Percentiles rank a stretch among this genome's conserved stretches.
Evolutionary conservation across 2,113 vertebrate genomes (phyloP).

Genomic region (Rhinopomastus cyanomelas): DNA sequence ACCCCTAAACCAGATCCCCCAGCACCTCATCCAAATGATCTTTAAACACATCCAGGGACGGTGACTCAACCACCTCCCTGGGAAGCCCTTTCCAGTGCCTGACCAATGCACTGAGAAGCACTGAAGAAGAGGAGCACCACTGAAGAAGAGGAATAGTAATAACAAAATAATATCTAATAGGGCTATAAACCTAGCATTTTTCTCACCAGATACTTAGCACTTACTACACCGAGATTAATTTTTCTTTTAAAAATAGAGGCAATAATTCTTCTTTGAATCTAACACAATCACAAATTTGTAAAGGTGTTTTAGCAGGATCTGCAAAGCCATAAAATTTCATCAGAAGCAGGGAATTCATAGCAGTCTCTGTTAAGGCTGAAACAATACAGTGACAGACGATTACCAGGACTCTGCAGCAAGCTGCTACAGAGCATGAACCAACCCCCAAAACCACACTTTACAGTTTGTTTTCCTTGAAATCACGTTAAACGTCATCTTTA

Average conservation of each 20-base stretch:
- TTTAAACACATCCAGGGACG: too few species aligned
- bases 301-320: background rate
- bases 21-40: too few species aligned
- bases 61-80: too few species aligned
- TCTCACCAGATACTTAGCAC: background rate
- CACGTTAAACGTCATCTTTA: background rate
- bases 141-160: background rate
- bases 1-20: too few species aligned
- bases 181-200: background rate
- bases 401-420: background rate
- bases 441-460: background rate
- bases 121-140: too few species aligned
- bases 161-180: background rate
- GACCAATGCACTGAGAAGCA: too few species aligned
- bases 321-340: background rate
- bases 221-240: background rate
- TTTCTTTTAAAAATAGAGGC: background rate
- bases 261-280: background rate
- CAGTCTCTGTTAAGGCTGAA: background rate
- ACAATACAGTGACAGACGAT: background rate
- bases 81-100: too few species aligned
- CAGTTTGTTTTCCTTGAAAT: background rate
- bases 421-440: background rate
- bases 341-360: background rate
- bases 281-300: background rate